phyloP scores from a whole-genome alignment of 2,797 vertebrate genomes.

The Anableps anableps region DNA sequence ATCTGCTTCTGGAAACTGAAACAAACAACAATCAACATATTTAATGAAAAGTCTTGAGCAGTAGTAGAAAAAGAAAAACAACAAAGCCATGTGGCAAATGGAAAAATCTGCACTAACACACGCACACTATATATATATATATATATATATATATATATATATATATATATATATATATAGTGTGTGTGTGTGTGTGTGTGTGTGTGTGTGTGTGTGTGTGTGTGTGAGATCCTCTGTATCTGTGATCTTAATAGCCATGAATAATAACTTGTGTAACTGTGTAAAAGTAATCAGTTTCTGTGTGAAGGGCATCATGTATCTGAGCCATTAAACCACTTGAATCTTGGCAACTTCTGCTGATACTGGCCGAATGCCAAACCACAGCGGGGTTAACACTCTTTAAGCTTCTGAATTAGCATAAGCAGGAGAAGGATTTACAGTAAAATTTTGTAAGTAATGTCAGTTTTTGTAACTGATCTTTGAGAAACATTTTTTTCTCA shows the following conservation, averaged over 20 bases:
- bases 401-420: slow-evolving; percentile 14
- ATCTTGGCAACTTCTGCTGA: slow-evolving; percentile 3
- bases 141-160: too few relatives aligned
- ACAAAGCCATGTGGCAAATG: too few relatives aligned
- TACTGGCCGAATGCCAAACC: slow-evolving; percentile 21
- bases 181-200: too few relatives aligned
- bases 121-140: too few relatives aligned
- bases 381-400: background rate
- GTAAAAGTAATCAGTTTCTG: slow-evolving; percentile 18
- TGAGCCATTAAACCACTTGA: slow-evolving; percentile 8
- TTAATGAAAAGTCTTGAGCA: too few relatives aligned
- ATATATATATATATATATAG: too few relatives aligned
- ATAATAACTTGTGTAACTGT: slow-evolving; percentile 18
- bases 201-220: too few relatives aligned
- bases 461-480: background rate
- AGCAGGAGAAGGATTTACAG: background rate
- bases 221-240: too few relatives aligned
- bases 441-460: background rate
- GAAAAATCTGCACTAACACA: too few relatives aligned
- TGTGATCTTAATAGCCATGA: slow-evolving; percentile 2
- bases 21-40: too few relatives aligned
- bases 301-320: slow-evolving; percentile 9
- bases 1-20: too few relatives aligned
- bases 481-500: background rate
- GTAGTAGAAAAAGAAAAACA: too few relatives aligned